Conservation (phyloP, 2,888 invertebrate species). For the Globia sparganii region DNA sequence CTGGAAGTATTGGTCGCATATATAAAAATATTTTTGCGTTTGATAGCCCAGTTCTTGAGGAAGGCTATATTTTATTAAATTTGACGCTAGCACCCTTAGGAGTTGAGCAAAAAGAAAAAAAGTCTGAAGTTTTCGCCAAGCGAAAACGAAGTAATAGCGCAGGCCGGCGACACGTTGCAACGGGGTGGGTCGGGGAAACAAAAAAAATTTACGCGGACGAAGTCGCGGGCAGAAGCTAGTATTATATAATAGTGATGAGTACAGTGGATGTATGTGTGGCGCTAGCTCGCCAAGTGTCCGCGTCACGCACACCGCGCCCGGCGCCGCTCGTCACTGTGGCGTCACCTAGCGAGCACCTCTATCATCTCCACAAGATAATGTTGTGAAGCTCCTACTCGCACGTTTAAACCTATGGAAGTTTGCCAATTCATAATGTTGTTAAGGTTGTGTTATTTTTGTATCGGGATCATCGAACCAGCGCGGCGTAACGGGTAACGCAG, state of each 20-base stretch:
- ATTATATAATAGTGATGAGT: not conserved
- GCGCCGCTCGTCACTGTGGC: not conserved
- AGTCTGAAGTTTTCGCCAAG: too few species aligned
- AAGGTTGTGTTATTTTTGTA: slow-evolving; percentile 61
- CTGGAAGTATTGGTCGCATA: too few species aligned
- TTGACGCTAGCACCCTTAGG: too few species aligned
- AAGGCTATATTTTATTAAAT: too few species aligned
- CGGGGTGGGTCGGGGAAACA: too few species aligned
- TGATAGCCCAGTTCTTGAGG: too few species aligned
- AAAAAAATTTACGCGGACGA: too few species aligned
- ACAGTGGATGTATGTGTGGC: not conserved
- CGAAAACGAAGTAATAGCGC: too few species aligned
- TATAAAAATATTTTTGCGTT: too few species aligned
- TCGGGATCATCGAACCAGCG: slow-evolving; percentile 57
- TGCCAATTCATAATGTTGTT: slow-evolving; percentile 59
- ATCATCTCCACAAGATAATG: slow-evolving; percentile 21
- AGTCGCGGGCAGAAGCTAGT: too few species aligned
- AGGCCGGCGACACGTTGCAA: too few species aligned
- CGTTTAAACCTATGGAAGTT: slow-evolving; percentile 50
- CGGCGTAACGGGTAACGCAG: slow-evolving; percentile 10
- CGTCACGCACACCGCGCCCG: not conserved
- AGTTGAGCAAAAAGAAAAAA: too few species aligned
- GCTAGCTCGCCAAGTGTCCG: not conserved
- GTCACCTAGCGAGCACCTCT: not conserved
- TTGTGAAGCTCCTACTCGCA: slow-evolving; percentile 26